phyloP scores from a whole-genome alignment of 2,797 vertebrate genomes.

The Liparis tanakae region DNA sequence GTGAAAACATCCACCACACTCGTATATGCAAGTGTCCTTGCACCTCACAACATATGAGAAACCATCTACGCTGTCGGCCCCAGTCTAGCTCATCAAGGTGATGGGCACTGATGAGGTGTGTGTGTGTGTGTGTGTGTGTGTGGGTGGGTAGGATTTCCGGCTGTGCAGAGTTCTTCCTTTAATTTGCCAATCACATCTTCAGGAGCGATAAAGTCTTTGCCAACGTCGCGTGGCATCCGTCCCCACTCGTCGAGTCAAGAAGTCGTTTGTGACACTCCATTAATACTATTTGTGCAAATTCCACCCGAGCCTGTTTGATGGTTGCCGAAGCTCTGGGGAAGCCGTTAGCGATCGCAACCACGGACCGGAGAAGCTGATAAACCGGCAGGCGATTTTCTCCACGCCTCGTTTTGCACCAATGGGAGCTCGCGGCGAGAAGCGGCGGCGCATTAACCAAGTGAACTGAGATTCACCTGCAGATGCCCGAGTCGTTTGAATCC shows the following conservation, averaged over 20 bases:
- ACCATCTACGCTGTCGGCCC: conserved; percentile 5
- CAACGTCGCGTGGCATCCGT: not conserved
- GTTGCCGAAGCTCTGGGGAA: conserved; percentile 42
- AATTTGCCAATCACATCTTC: conserved; percentile 10
- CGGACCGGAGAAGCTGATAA: conserved; percentile 48
- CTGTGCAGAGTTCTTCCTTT: not conserved
- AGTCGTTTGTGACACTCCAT: conserved; percentile 45
- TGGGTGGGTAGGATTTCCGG: not conserved
- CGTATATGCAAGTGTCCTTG: conserved; percentile 15
- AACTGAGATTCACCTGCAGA: conserved; percentile 59
- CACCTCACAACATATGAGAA: conserved; percentile 10
- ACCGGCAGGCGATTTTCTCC: too few relatives aligned
- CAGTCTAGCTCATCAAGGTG: conserved; percentile 24
- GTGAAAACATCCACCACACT: conserved; percentile 1
- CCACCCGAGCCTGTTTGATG: conserved; percentile 28
- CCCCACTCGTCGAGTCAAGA: conserved; percentile 5
- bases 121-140: too few relatives aligned
- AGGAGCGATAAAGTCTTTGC: conserved; percentile 6
- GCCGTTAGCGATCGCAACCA: conserved; percentile 60
- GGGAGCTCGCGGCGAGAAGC: conserved; percentile 41
- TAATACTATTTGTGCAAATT: conserved; percentile 49
- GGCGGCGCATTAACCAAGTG: conserved; percentile 58
- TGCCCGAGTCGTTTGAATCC: conserved; percentile 53
- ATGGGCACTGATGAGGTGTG: conserved; percentile 7
- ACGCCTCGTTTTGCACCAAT: conserved; percentile 51